A percentile compares a stretch with the other conserved stretches of the same genome.
These are phyloP conservation scores for Orientallactaga bullata DNA, from an alignment of 2,113 vertebrate genomes.

Conservation along the genomic window DNA sequence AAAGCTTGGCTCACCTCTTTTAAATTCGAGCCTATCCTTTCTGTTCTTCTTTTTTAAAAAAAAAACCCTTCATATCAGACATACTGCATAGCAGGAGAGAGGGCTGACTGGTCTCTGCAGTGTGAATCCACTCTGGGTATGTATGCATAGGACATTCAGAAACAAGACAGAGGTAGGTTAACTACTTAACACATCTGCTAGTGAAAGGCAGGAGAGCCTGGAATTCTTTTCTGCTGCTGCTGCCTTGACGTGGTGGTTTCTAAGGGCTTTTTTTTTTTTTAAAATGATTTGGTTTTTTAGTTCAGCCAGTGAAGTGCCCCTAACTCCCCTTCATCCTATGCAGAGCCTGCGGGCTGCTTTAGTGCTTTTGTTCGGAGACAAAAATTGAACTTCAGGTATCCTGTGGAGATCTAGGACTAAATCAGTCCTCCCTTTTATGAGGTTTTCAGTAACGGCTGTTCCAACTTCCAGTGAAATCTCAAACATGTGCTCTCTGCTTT, in stretches of 20 bases:
- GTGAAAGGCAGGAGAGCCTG: slow-evolving; percentile 51
- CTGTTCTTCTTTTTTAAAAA: slow-evolving; percentile 60
- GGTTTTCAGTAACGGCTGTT: slow-evolving; percentile 73
- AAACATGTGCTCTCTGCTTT: slow-evolving; percentile 72
- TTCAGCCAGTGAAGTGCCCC: slow-evolving; percentile 61
- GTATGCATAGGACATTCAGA: slow-evolving; percentile 18
- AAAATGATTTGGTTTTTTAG: background rate
- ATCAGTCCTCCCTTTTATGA: slow-evolving; percentile 78
- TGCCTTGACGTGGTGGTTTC: slow-evolving; percentile 55
- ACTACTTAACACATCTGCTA: slow-evolving; percentile 63
- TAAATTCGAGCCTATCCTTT: slow-evolving; percentile 55
- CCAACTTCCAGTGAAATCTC: slow-evolving; percentile 74
- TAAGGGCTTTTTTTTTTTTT: slow-evolving; percentile 43
- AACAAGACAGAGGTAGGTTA: slow-evolving; percentile 43
- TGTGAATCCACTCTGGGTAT: slow-evolving; percentile 34
- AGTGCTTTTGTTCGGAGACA: slow-evolving; percentile 67
- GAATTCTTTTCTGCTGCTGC: slow-evolving; percentile 20
- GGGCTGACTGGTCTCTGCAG: background rate
- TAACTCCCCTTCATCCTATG: slow-evolving; percentile 58
- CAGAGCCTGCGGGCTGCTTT: slow-evolving; percentile 63
- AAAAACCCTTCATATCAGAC: slow-evolving; percentile 29
- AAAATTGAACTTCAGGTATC: slow-evolving; percentile 78
- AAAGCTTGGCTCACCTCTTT: slow-evolving; percentile 55
- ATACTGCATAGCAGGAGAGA: background rate
- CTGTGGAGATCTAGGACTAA: slow-evolving; percentile 74